Percentiles rank a stretch among this genome's conserved stretches.
Evolutionary conservation across 2,797 vertebrate genomes (phyloP).

Genomic region (Melanotaenia pygmaea): DNA sequence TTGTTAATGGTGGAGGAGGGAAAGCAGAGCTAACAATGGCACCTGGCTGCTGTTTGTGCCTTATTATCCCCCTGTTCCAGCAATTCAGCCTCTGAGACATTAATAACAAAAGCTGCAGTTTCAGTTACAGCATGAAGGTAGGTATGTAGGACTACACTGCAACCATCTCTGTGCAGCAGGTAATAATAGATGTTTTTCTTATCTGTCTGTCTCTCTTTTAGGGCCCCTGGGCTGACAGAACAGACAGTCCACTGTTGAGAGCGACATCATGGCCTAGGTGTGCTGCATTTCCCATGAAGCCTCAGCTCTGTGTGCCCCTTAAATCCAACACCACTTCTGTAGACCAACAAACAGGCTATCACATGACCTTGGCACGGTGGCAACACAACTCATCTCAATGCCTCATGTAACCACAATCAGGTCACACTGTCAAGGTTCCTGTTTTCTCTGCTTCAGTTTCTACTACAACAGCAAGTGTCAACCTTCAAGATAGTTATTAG

Average conservation of each 20-base stretch:
- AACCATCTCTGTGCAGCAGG: slow-evolving; percentile 9
- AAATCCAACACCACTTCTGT: slow-evolving; percentile 55
- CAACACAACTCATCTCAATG: slow-evolving; percentile 32
- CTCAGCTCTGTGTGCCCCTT: slow-evolving; percentile 30
- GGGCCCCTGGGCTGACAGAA: slow-evolving; percentile 40
- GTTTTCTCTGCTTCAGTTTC: background rate
- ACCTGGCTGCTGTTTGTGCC: slow-evolving; percentile 41
- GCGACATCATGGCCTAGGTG: background rate
- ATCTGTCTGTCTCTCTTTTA: slow-evolving; percentile 24
- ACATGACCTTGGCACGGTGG: slow-evolving; percentile 42
- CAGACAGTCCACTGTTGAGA: slow-evolving; percentile 53
- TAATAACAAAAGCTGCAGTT: slow-evolving; percentile 60
- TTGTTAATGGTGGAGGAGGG: slow-evolving; percentile 27
- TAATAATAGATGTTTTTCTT: slow-evolving; percentile 33
- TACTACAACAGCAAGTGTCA: background rate
- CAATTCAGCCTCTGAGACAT: slow-evolving; percentile 36
- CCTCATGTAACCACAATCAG: slow-evolving; percentile 61
- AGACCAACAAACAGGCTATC: slow-evolving; percentile 41
- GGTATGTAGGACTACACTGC: slow-evolving; percentile 11
- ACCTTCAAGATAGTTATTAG: background rate
- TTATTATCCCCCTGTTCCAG: slow-evolving; percentile 25
- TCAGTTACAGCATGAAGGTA: slow-evolving; percentile 45
- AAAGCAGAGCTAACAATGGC: slow-evolving; percentile 45
- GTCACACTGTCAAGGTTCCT: slow-evolving; percentile 42
- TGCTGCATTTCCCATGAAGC: slow-evolving; percentile 29